Evolutionary conservation across 2,113 vertebrate species (phyloP).

Genomic region (Toxostoma redivivum): DNA sequence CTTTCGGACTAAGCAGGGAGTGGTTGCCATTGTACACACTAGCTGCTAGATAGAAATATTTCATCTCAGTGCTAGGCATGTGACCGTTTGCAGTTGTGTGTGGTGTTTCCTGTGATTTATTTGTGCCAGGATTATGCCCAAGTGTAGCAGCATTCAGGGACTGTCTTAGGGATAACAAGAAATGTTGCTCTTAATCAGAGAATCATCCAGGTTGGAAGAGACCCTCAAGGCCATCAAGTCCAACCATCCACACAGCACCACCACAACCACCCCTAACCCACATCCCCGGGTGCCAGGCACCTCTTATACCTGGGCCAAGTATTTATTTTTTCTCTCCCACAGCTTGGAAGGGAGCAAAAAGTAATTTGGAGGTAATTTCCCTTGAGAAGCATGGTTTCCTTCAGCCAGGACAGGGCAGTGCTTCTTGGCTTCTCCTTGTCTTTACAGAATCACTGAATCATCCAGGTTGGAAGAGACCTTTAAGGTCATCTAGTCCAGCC

Average conservation of each 20-base stretch:
- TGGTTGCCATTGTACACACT: background rate
- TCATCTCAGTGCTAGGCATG: background rate
- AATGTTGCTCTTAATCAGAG: background rate
- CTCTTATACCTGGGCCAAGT: background rate
- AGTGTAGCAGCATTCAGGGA: background rate
- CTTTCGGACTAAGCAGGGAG: rapidly evolving
- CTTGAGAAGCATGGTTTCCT: background rate
- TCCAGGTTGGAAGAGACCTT: background rate
- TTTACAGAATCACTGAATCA: background rate
- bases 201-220: background rate
- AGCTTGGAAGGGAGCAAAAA: background rate
- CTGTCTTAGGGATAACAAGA: background rate
- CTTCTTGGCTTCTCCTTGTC: background rate
- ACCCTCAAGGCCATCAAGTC: background rate
- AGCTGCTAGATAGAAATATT: background rate
- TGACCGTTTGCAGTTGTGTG: background rate
- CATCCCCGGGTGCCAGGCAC: background rate
- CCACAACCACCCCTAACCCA: background rate
- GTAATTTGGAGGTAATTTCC: background rate
- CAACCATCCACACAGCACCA: background rate
- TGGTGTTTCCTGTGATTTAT: background rate
- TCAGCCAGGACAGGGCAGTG: background rate
- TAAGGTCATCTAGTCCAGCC: background rate
- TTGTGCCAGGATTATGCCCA: background rate
- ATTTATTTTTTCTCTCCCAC: background rate